phyloP scores from a whole-genome alignment of 2,888 invertebrate species.

The Chelonus formosanus region DNA sequence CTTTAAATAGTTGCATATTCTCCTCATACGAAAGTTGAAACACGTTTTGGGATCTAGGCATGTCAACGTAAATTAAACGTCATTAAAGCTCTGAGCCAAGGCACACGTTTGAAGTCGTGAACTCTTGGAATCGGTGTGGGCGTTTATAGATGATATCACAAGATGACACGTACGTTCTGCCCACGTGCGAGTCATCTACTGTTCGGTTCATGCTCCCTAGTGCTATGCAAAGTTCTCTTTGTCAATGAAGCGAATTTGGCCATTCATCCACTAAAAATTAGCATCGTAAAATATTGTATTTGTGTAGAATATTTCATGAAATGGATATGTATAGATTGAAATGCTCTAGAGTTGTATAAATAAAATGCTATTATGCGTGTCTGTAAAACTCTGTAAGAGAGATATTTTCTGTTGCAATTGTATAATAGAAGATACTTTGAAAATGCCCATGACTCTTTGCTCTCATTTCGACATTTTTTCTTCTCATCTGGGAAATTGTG shows the following conservation, averaged over 20 bases:
- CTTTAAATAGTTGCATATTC: neutral
- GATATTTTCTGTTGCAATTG: too few species aligned
- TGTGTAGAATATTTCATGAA: too few species aligned
- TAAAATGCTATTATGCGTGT: too few species aligned
- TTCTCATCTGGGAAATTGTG: too few species aligned
- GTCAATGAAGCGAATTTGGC: neutral
- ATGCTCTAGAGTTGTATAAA: too few species aligned
- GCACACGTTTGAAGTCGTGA: slow-evolving; percentile 14
- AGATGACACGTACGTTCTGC: slow-evolving; percentile 34
- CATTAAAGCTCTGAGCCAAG: slow-evolving; percentile 4
- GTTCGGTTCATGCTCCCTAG: slow-evolving; percentile 1
- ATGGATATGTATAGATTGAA: too few species aligned
- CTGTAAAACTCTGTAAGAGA: too few species aligned
- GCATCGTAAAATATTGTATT: too few species aligned
- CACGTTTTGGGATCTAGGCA: neutral
- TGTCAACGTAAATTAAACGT: slow-evolving; percentile 19
- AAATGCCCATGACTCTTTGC: too few species aligned
- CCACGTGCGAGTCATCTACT: slow-evolving; percentile 33
- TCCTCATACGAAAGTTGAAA: neutral
- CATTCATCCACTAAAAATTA: too few species aligned
- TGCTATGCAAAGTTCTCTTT: neutral
- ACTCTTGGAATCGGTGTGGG: slow-evolving; percentile 28
- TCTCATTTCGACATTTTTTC: too few species aligned
- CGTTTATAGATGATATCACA: slow-evolving; percentile 35
- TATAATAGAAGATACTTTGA: too few species aligned